Evolutionary conservation across 23 tunicate genomes (phyloP), one percentile per base, ranked within the genome.

Genomic region (Phallusia fumigata): DNA sequence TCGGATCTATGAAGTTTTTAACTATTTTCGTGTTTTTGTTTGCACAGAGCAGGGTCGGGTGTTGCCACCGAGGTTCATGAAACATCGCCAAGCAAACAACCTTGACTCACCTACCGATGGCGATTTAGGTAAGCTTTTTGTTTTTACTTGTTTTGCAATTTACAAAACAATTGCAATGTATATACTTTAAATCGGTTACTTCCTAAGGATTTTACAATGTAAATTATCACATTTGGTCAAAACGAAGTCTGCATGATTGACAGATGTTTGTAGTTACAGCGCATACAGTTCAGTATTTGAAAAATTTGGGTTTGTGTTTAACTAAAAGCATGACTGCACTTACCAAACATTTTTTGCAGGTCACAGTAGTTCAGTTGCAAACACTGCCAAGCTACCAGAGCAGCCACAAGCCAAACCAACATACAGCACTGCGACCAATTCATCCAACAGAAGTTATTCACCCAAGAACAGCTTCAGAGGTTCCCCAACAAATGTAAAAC

Each of bases 401-500:
- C 69, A 58, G 13, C 28, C 69, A 1, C 69, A 22, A 58, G 28
- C 15, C 69, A 58, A 58, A 58, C 69, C 26, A 58, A 58, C 28
- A 1, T 58, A 58, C 16, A 58, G 28, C 83, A 3, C 83, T 53
- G 21, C 73, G 13, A 28, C 81, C 81, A 78, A 45, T 44, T 22
- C 31, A 1, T 15, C 73, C n/a, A 33, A 74, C 44, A 22, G 69
- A 13, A 58, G 69, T 13, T 58, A 58, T 16, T 31, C 31, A 52
- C 83, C 47, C 10, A 53, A 53, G 19, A 80, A 31, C 36, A 30
- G 31, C 26, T 18, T 52, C 10, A 6, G 74, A 2, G 32, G 44
- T 11, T 50, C 80, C 30, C 80, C 86, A 0, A 49, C 86, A 19
- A 74, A 74, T 32, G 40, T 53, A 0, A 75, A 74, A 74, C 19